Percentiles rank a stretch among this genome's conserved stretches.
phyloP scores from a whole-genome alignment of 2,113 vertebrate genomes.

The Rhabdornis inornatus region DNA sequence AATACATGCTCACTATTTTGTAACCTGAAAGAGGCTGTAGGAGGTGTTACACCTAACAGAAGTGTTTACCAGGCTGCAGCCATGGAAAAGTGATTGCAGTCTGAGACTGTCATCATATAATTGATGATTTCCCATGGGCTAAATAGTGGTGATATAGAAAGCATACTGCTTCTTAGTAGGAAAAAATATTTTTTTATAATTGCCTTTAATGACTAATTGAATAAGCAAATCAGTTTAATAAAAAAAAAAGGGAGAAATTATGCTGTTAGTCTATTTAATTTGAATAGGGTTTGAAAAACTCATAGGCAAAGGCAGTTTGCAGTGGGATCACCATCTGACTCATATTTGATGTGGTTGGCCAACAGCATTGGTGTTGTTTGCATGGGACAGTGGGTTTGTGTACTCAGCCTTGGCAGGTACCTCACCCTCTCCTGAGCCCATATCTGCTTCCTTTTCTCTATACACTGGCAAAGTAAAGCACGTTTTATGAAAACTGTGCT shows the following conservation, averaged over 20 bases:
- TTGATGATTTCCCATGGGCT: neutral
- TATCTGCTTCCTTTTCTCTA: neutral
- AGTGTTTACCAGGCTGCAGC: neutral
- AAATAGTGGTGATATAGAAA: neutral
- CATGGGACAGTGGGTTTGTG: neutral
- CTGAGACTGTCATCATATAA: neutral
- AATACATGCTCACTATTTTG: neutral
- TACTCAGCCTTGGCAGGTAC: neutral
- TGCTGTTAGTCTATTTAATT: neutral
- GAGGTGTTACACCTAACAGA: neutral
- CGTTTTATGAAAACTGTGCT: accelerated
- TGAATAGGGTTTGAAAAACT: neutral
- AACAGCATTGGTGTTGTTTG: neutral
- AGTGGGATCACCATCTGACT: neutral
- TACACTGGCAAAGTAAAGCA: neutral
- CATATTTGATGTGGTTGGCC: neutral
- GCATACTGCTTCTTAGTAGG: neutral
- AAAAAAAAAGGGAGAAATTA: neutral
- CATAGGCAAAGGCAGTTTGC: neutral
- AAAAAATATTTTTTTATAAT: neutral
- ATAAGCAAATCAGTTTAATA: neutral
- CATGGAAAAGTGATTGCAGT: neutral
- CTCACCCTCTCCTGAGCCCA: neutral
- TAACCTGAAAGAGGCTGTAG: neutral
- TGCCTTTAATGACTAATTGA: neutral